Percentiles rank a stretch among this genome's conserved stretches.
Evolutionary conservation across 2,797 vertebrate species (phyloP).

Genomic region (Gadopsis bispinosus): DNA sequence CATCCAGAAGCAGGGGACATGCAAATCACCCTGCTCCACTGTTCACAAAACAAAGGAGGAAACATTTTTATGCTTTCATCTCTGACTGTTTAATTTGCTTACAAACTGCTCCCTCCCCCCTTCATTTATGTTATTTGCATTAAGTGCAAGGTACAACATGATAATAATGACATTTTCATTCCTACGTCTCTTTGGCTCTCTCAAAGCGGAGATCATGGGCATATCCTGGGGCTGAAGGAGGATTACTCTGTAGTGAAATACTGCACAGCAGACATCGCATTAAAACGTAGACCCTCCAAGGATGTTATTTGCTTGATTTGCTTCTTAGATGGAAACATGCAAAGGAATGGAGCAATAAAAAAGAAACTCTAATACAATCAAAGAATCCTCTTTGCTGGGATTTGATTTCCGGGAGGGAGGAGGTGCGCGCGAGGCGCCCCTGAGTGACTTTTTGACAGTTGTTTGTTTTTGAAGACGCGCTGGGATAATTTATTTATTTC

Average conservation of each 20-base stretch:
- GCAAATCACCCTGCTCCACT: slow-evolving; percentile 49
- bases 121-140: slow-evolving; percentile 78
- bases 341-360: slow-evolving; percentile 61
- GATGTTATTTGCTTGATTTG: slow-evolving; percentile 76
- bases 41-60: slow-evolving; percentile 50
- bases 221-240: slow-evolving; percentile 68
- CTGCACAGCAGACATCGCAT: slow-evolving; percentile 63
- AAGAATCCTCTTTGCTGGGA: slow-evolving; percentile 57
- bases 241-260: slow-evolving; percentile 67
- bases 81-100: slow-evolving; percentile 59
- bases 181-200: slow-evolving; percentile 67
- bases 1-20: slow-evolving; percentile 48
- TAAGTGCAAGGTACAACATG: slow-evolving; percentile 59
- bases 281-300: slow-evolving; percentile 65
- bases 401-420: slow-evolving; percentile 62
- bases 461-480: slow-evolving; percentile 78
- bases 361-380: slow-evolving; percentile 54
- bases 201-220: slow-evolving; percentile 71
- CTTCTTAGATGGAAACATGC: slow-evolving; percentile 65
- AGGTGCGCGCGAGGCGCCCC: slow-evolving; percentile 53
- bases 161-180: slow-evolving; percentile 77
- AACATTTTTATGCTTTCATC: slow-evolving; percentile 56
- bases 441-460: slow-evolving; percentile 81
- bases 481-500: slow-evolving; percentile 79
- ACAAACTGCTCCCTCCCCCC: slow-evolving; percentile 59